Conservation (phyloP, 2,888 invertebrate species). For the Morpho helenor region DNA sequence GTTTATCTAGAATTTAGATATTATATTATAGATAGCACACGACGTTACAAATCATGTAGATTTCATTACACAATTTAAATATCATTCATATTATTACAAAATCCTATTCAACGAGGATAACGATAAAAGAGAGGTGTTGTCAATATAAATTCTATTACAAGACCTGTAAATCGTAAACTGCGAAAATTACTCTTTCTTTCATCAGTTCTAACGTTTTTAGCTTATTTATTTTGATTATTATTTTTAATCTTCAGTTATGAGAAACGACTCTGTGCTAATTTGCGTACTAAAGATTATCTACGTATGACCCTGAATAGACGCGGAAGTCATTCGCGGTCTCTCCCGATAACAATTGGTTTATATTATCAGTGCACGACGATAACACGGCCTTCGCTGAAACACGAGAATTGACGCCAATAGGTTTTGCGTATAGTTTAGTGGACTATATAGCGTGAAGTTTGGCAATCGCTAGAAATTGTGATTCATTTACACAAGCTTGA, state of each 20-base stretch:
- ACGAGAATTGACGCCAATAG: constrained; percentile 30
- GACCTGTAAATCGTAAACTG: too few species aligned
- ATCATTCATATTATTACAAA: too few species aligned
- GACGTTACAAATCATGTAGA: constrained; percentile 7
- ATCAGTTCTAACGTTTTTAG: too few species aligned
- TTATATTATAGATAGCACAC: constrained; percentile 38
- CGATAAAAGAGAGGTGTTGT: too few species aligned
- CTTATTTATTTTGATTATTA: too few species aligned
- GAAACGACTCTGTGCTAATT: constrained; percentile 24
- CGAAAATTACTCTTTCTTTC: too few species aligned
- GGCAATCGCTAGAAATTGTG: too few species aligned
- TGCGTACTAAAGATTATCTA: constrained; percentile 45
- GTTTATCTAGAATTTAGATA: constrained; percentile 35
- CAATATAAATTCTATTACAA: too few species aligned
- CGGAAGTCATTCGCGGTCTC: constrained; percentile 64
- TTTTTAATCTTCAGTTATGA: background rate
- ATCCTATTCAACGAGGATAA: too few species aligned
- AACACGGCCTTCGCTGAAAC: constrained; percentile 52
- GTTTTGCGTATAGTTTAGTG: too few species aligned
- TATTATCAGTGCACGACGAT: constrained; percentile 59
- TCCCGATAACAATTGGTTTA: constrained; percentile 67
- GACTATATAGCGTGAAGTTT: too few species aligned
- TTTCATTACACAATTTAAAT: background rate
- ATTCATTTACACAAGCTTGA: too few species aligned
- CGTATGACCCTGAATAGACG: constrained; percentile 57